A percentile compares a stretch with the other conserved stretches of the same genome.
Conservation (phyloP, 2,113 vertebrate species). For the Tragelaphus imberbis region DNA sequence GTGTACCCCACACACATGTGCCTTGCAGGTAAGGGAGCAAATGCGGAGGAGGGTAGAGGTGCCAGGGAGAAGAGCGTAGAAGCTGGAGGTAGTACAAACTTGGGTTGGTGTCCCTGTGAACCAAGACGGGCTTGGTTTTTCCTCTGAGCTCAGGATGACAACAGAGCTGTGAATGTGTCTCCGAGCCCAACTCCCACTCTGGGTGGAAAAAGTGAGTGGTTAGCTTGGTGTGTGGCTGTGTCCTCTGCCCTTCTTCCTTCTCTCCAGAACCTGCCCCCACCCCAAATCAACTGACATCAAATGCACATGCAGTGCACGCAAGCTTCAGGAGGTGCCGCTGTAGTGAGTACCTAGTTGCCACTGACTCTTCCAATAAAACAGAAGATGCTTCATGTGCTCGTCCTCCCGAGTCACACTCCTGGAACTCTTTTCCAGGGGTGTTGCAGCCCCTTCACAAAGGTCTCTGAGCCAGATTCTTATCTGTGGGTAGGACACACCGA, state of each 20-base stretch:
- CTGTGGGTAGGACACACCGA: not conserved
- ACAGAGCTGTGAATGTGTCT: not conserved
- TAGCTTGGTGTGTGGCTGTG: not conserved
- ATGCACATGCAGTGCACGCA: not conserved
- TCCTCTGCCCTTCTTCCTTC: not conserved
- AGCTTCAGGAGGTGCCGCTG: accelerated
- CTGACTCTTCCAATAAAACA: not conserved
- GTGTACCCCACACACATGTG: not conserved
- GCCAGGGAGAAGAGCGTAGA: not conserved
- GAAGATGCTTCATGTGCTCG: not conserved
- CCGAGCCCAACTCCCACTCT: accelerated
- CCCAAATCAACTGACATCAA: not conserved
- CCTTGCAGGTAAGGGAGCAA: not conserved
- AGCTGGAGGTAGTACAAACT: too few relatives aligned
- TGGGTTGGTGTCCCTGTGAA: not conserved
- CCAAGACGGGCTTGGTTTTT: not conserved
- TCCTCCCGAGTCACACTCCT: not conserved
- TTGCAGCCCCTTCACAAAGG: not conserved
- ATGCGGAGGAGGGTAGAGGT: accelerated
- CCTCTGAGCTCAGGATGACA: too few relatives aligned
- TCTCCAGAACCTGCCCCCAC: not conserved
- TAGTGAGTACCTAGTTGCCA: not conserved
- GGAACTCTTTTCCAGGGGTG: not conserved
- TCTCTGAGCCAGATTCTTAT: not conserved
- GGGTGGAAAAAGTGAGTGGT: not conserved